Conservation (phyloP, 2,888 invertebrate species). For the Caenorhabditis doughertyi region DNA sequence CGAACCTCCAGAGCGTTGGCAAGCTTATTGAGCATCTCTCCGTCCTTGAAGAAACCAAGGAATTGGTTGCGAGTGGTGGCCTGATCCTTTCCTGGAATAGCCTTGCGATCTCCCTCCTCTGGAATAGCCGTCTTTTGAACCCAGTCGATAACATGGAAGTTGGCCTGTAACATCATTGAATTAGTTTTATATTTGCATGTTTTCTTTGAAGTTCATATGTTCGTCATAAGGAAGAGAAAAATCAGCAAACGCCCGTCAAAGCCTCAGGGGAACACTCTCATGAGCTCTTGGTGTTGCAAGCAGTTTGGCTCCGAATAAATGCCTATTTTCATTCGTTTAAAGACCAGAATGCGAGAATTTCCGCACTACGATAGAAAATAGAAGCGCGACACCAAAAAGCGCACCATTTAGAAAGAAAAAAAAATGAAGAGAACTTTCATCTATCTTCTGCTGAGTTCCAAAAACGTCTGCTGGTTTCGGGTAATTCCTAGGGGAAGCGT, state of each 20-base stretch:
- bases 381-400: background rate
- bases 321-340: slow-evolving; percentile 12
- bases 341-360: slow-evolving; percentile 1
- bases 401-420: background rate
- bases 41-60: slow-evolving; percentile 78
- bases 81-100: slow-evolving; percentile 79
- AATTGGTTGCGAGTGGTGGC: slow-evolving; percentile 80
- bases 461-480: slow-evolving; percentile 12
- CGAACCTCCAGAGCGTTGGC: slow-evolving; percentile 78
- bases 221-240: too few relatives aligned
- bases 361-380: slow-evolving; percentile 12
- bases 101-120: slow-evolving; percentile 74
- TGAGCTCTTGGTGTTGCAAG: slow-evolving; percentile 29
- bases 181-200: background rate
- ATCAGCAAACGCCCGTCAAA: too few relatives aligned
- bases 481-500: background rate
- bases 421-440: slow-evolving; percentile 4
- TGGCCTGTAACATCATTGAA: slow-evolving; percentile 69
- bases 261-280: background rate
- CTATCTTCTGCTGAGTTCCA: slow-evolving; percentile 11
- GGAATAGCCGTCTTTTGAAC: slow-evolving; percentile 74
- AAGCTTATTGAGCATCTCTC: slow-evolving; percentile 76
- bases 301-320: background rate
- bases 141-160: slow-evolving; percentile 79
- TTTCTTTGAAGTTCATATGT: background rate